Base-by-base conservation (phyloP, 1,140 invertebrate species). In the Atta texana region DNA sequence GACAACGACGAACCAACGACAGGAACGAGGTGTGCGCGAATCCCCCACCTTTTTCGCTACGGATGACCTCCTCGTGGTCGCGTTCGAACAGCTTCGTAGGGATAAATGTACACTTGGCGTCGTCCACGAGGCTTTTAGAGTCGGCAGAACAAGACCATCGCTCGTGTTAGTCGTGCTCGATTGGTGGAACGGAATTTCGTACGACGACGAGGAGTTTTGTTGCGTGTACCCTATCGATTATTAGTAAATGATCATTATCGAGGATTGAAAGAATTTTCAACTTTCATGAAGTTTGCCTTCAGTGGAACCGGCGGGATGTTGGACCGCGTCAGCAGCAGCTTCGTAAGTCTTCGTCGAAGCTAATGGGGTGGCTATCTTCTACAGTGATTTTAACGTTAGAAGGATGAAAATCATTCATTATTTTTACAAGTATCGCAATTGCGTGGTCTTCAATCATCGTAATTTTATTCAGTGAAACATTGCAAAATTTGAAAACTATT, bases 61-160 rank as follows among this genome's bases (percentile, higher is more conserved):
- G 75, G 84, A 87, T 91, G 90, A 91, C 90, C 90, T 91, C 90
- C 81, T 64, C 12, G 85, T 90, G 84, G 84, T 81, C 85, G 87
- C 72, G 88, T 89, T 91, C 87, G 87, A 91, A 91, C 87, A 82
- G 85, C 85, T 86, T 89, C 81, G 85, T 61, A 91, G 85, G 90
- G 87, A 91, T 91, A 91, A 91, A 91, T 91, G 85, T 91, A 87
- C 90, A 91, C 88, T 91, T 91, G 90, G 76, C 59, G 75, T 77
- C 75, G 80, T 21, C 85, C 88, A 91, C 89, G 89, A 84, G 81
- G 85, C 89, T 91, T 89, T 91, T 91, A 91, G 72, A 64, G 72
- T 75, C 90, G 88, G 64, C 88, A 89, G 87, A 88, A 91, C 90
- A 84, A 76, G 68, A 90, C 89, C 12, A 51, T 53, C 49, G 61